phyloP scores from a whole-genome alignment of 2,113 vertebrate species.

The Hipposideros armiger region DNA sequence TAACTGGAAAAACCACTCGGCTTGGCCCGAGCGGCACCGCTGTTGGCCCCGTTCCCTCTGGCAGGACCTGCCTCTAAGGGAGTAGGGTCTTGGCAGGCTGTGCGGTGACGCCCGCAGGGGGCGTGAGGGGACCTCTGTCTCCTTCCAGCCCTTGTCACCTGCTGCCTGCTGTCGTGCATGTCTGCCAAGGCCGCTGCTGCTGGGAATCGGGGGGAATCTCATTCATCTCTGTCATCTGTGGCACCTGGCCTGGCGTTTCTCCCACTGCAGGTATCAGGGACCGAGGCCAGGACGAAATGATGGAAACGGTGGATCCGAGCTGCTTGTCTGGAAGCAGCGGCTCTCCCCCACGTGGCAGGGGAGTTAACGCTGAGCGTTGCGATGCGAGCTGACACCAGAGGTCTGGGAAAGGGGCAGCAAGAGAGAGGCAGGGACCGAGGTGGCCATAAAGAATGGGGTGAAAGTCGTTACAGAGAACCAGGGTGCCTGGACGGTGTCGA shows the following conservation, averaged over 20 bases:
- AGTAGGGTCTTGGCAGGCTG: neutral
- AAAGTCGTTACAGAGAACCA: too few relatives aligned
- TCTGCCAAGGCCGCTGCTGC: neutral
- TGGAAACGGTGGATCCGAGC: accelerated
- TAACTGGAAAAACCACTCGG: accelerated
- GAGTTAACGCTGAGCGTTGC: too few relatives aligned
- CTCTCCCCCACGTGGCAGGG: accelerated
- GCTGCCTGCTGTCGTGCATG: accelerated
- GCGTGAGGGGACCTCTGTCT: accelerated
- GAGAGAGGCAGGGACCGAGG: too few relatives aligned
- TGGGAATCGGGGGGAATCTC: neutral
- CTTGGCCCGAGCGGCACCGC: accelerated
- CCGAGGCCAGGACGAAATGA: accelerated
- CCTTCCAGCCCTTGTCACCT: neutral
- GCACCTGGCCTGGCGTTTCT: neutral
- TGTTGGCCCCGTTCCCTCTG: accelerated
- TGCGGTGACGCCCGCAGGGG: accelerated
- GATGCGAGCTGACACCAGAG: too few relatives aligned
- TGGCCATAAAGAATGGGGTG: too few relatives aligned
- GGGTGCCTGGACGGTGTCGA: too few relatives aligned
- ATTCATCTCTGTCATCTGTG: neutral
- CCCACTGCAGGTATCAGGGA: neutral
- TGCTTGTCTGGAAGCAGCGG: neutral
- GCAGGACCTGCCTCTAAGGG: too few relatives aligned
- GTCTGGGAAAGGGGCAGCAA: too few relatives aligned